Conservation (phyloP, 2,888 invertebrate genomes). For the Leptinotarsa tumamoca region DNA sequence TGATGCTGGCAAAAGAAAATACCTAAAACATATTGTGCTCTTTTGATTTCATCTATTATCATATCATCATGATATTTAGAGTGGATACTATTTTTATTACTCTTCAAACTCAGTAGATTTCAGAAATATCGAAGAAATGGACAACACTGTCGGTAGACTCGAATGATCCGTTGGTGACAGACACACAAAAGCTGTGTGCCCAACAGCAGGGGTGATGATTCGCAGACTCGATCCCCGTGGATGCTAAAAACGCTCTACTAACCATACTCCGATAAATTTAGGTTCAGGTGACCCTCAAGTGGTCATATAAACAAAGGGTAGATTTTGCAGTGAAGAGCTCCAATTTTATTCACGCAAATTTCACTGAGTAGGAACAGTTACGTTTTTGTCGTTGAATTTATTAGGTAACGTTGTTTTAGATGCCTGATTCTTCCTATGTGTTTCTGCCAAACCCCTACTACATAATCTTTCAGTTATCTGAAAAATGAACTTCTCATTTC, state of each 20-base stretch:
- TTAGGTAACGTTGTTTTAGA: no score
- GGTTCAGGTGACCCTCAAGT: not conserved
- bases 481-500: no score
- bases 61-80: not conserved
- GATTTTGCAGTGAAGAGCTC: not conserved
- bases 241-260: constrained; percentile 26
- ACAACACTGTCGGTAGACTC: constrained; percentile 38
- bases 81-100: not conserved
- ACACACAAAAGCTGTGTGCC: constrained; percentile 61
- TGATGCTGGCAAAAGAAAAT: no score
- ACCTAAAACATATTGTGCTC: no score
- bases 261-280: constrained; percentile 1
- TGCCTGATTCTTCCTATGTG: no score
- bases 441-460: no score
- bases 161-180: constrained; percentile 64
- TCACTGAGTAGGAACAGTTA: no score
- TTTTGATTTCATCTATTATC: no score
- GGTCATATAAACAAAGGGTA: not conserved
- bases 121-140: constrained; percentile 19
- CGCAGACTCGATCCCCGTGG: constrained; percentile 31
- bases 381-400: no score
- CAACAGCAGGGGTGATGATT: constrained; percentile 59
- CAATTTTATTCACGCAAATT: no score
- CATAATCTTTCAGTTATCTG: no score
- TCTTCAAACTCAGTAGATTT: not conserved